Evolutionary conservation across 2,113 vertebrate species (phyloP).

Genomic region (Axis porcinus): DNA sequence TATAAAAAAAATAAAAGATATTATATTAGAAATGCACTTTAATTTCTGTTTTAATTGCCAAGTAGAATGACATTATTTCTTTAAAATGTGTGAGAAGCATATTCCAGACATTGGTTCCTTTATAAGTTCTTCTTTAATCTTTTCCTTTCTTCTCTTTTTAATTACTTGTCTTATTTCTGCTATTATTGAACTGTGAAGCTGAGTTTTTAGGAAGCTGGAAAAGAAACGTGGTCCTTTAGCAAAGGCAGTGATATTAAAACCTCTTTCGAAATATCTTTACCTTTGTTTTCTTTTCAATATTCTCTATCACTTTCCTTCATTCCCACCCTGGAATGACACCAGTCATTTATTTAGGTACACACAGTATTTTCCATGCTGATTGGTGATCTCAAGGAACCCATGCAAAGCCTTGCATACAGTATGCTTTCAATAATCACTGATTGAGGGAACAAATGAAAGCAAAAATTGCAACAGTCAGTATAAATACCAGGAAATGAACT

Average conservation of each 20-base stretch:
- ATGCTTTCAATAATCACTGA: not conserved
- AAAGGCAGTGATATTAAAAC: not conserved
- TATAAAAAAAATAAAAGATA: not conserved
- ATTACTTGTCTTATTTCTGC: slow-evolving; percentile 32
- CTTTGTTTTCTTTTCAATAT: not conserved
- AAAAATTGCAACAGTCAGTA: not conserved
- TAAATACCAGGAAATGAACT: not conserved
- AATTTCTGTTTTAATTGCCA: slow-evolving; percentile 43
- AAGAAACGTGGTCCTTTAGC: not conserved
- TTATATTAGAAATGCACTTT: slow-evolving; percentile 17
- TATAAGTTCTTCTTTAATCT: slow-evolving; percentile 39
- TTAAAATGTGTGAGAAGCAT: slow-evolving; percentile 9
- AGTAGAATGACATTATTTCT: slow-evolving; percentile 38
- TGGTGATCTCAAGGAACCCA: not conserved
- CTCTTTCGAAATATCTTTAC: not conserved
- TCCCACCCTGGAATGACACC: not conserved
- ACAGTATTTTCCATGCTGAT: not conserved
- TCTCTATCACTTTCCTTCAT: not conserved
- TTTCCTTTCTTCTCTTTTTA: slow-evolving; percentile 29
- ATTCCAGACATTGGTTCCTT: not conserved
- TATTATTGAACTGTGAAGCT: slow-evolving; percentile 27
- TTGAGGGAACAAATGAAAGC: not conserved
- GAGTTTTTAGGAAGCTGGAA: not conserved
- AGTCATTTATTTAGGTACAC: not conserved
- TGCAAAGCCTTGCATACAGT: not conserved